Evolutionary conservation across 2,797 vertebrate genomes (phyloP).

Genomic region (Scyliorhinus canicula): DNA sequence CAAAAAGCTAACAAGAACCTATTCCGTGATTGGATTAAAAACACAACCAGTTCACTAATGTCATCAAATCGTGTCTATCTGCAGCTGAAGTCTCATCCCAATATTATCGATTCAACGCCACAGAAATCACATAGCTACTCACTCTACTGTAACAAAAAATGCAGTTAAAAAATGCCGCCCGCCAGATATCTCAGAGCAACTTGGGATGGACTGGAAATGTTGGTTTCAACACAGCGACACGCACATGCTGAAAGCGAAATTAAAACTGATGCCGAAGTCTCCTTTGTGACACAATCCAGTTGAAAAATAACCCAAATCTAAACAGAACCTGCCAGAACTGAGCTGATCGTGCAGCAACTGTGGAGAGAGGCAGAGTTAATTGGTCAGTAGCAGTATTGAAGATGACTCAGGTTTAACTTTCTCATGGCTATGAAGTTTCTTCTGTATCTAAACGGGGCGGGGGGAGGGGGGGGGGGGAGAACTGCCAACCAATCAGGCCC

Average conservation of each 20-base stretch:
- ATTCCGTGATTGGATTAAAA: not conserved
- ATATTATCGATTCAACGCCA: not conserved
- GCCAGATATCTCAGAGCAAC: not conserved
- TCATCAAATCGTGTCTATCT: not conserved
- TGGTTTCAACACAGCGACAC: not conserved
- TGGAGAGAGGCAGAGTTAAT: not conserved
- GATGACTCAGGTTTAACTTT: not conserved
- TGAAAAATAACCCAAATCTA: not conserved
- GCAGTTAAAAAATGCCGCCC: not conserved
- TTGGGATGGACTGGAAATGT: not conserved
- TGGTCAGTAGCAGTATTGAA: not conserved
- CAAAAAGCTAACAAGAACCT: not conserved
- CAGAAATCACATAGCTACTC: not conserved
- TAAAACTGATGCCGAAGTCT: not conserved
- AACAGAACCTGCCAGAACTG: not conserved
- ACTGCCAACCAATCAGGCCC: not conserved
- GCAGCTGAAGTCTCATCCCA: not conserved
- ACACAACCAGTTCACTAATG: not conserved
- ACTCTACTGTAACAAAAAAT: too few species aligned
- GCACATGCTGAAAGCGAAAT: not conserved
- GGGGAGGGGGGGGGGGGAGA: too few species aligned
- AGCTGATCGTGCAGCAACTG: too few species aligned
- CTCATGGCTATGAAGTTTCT: not conserved
- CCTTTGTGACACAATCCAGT: not conserved
- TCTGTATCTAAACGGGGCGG: not conserved